Conservation (phyloP, 1,140 invertebrate genomes). For the Diorhabda carinulata region DNA sequence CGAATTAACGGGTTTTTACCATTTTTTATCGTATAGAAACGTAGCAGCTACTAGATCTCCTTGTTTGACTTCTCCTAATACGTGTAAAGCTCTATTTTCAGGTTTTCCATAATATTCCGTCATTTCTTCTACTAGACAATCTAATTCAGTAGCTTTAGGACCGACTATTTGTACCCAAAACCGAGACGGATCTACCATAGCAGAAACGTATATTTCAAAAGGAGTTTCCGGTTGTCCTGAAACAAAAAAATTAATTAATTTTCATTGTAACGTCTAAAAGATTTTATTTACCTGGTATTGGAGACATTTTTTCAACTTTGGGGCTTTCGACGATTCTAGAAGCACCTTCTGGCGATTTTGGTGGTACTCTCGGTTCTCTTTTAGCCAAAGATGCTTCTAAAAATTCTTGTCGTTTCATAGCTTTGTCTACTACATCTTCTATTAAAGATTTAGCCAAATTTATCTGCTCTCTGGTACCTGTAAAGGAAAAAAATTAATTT, state of each 20-base stretch:
- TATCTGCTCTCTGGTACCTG: conserved; percentile 53
- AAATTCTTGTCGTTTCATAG: conserved; percentile 48
- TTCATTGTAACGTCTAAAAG: not conserved
- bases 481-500: conserved; percentile 10
- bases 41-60: conserved; percentile 76
- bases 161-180: conserved; percentile 83
- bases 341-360: conserved; percentile 37
- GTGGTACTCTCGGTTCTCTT: conserved; percentile 51
- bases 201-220: conserved; percentile 78
- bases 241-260: conserved; percentile 7
- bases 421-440: conserved; percentile 59
- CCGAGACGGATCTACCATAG: conserved; percentile 68
- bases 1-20: conserved; percentile 53
- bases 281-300: conserved; percentile 36
- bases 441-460: conserved; percentile 55
- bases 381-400: conserved; percentile 51
- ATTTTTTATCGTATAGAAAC: conserved; percentile 70
- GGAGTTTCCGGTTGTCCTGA: conserved; percentile 50
- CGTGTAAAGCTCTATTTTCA: conserved; percentile 59
- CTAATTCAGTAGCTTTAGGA: conserved; percentile 63
- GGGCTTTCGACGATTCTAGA: conserved; percentile 40
- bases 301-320: conserved; percentile 37
- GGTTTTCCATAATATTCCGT: conserved; percentile 67
- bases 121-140: conserved; percentile 72
- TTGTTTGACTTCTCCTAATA: conserved; percentile 53